phyloP scores from a whole-genome alignment of 2,888 invertebrate genomes.

The Dynastes grantii region DNA sequence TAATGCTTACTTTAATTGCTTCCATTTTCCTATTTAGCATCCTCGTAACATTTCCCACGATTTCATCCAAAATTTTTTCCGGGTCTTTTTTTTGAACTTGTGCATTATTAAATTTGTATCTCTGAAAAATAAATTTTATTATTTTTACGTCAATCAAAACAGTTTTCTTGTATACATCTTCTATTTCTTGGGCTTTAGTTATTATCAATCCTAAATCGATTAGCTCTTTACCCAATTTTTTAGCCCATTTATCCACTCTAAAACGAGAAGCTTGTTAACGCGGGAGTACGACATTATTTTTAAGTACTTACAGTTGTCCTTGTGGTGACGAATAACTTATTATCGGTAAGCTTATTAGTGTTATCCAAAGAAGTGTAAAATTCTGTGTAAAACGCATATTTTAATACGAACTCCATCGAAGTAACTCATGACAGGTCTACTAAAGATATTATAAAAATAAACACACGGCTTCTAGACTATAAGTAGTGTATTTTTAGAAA shows the following conservation, averaged over 20 bases:
- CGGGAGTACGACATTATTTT: constrained; percentile 2
- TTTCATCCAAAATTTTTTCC: constrained; percentile 82
- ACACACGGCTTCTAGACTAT: neutral
- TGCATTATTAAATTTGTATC: constrained; percentile 85
- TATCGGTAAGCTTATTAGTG: constrained; percentile 27
- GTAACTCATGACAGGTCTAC: neutral
- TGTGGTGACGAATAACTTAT: constrained; percentile 30
- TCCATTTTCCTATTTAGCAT: constrained; percentile 93
- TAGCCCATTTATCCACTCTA: constrained; percentile 88
- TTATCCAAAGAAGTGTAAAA: constrained; percentile 14
- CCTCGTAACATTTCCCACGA: constrained; percentile 85
- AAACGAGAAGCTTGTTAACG: constrained; percentile 17
- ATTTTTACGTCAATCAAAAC: constrained; percentile 3
- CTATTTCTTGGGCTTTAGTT: constrained; percentile 84
- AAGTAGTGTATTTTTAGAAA: neutral
- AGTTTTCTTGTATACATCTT: constrained; percentile 74
- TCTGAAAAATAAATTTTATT: constrained; percentile 71
- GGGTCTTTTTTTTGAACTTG: constrained; percentile 87
- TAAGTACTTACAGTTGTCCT: constrained; percentile 46
- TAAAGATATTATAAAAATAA: constrained; percentile 7
- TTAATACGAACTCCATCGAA: neutral
- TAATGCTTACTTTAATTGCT: constrained; percentile 80
- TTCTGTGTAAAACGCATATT: constrained; percentile 20
- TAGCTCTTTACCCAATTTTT: constrained; percentile 83
- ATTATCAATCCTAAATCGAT: constrained; percentile 85